phyloP scores from a whole-genome alignment of 2,888 invertebrate species.

The Xylota sylvarum region DNA sequence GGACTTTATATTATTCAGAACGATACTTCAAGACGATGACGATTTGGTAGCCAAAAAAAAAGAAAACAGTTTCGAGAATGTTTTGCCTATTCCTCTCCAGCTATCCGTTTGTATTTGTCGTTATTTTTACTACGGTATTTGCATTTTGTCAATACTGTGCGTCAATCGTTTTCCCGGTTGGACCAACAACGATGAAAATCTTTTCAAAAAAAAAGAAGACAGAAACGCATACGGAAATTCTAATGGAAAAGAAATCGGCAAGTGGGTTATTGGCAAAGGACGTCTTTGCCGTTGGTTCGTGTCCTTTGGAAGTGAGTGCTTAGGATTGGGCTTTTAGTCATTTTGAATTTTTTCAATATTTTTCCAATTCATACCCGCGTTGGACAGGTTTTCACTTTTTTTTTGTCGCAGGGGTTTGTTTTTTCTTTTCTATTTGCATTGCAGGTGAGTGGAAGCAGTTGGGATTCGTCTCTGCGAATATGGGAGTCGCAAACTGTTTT shows the following conservation, averaged over 20 bases:
- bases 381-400: not conserved
- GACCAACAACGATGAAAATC: not conserved
- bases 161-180: conserved; percentile 9
- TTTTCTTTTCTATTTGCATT: conserved; percentile 3
- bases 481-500: not conserved
- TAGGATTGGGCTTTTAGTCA: conserved; percentile 3
- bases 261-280: not conserved
- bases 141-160: conserved; percentile 5
- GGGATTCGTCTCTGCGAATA: not conserved
- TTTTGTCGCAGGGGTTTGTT: not conserved
- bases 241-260: not conserved
- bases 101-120: not conserved
- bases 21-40: conserved; percentile 4
- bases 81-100: not conserved
- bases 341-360: conserved; percentile 20
- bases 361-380: not conserved
- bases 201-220: not conserved
- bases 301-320: not conserved
- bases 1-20: conserved; percentile 25
- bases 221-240: conserved; percentile 3
- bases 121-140: not conserved
- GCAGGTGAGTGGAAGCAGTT: not conserved
- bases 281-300: not conserved
- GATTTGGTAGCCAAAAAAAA: not conserved
- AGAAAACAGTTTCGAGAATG: not conserved